These are phyloP conservation scores for Coleophora flavipennella DNA, from an alignment of 2,888 invertebrate genomes.

Conservation along the genomic window DNA sequence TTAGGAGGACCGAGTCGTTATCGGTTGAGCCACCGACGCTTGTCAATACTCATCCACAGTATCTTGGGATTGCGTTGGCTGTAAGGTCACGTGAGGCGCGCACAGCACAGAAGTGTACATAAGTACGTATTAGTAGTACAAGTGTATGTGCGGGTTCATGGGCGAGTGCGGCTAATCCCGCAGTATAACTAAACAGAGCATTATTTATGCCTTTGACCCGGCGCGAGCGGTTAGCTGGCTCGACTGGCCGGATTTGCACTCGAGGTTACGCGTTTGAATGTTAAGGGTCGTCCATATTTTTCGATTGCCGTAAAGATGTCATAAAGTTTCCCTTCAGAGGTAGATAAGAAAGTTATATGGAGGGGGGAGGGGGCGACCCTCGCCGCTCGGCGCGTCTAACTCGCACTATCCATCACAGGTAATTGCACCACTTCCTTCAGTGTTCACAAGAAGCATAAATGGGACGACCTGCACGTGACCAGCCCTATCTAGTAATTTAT, in stretches of 20 bases:
- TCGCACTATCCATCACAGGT: conserved; percentile 59
- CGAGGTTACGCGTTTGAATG: conserved; percentile 42
- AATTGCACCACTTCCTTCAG: conserved; percentile 59
- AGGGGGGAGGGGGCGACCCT: conserved; percentile 47
- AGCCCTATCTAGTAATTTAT: conserved; percentile 50
- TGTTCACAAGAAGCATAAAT: conserved; percentile 60
- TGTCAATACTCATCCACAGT: too few relatives aligned
- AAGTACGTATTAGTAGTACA: too few relatives aligned
- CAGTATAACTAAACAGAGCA: background rate
- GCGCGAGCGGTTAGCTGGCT: background rate
- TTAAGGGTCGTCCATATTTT: conserved; percentile 56
- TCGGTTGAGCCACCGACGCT: too few relatives aligned
- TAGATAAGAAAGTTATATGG: conserved; percentile 62
- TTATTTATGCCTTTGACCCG: background rate
- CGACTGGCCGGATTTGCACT: conserved; percentile 9
- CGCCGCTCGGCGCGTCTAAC: conserved; percentile 51
- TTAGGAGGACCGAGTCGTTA: too few relatives aligned
- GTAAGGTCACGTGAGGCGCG: too few relatives aligned
- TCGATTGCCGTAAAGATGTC: conserved; percentile 60
- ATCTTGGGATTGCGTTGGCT: too few relatives aligned
- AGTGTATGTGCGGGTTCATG: too few relatives aligned
- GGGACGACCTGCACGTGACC: conserved; percentile 56
- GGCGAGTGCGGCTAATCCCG: too few relatives aligned
- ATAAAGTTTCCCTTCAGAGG: conserved; percentile 56
- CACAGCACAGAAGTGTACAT: too few relatives aligned